Base-by-base conservation (phyloP, 2,113 vertebrate species). In the Euleptes europaea region DNA sequence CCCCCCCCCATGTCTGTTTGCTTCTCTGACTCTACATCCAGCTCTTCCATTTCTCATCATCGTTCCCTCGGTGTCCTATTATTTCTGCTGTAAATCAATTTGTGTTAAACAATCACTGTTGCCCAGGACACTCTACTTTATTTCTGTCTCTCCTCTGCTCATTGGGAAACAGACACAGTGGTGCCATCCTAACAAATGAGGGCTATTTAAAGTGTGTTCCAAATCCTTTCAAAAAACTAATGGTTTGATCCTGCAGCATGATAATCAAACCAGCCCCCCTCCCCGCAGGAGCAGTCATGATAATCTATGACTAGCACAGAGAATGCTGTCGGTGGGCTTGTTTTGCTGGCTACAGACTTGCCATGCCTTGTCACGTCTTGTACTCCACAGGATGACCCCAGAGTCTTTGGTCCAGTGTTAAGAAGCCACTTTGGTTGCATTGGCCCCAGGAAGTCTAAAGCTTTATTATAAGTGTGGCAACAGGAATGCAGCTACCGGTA, bases 71-170 rank as follows among this genome's bases (percentile, higher is more conserved):
- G 66, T 5, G 86, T 88, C 57, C 87, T 89, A 44, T 83, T 89
- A 78, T 82, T 67, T 67, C 69, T 90, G 83, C 57, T 77, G 88
- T 88, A 84, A 93, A 88, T 92, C 84, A 90, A 87, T 90, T 74
- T 92, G 75, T 33, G 81, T 93, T 88, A 86, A 93, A 89, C 86
- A 88, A 71, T 89, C 87, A 80, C 49, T 47, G 44, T 78, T 90
- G 54, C 3, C 78, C 66, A 76, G 70, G 84, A 88, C 54, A 76
- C 51, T 83, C 86, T 78, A 21, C 42, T 86, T 80, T 84, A 79
- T 83, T 93, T 89, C 85, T 86, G 47, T 69, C 89, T 92, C 91
- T 72, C 90, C 44, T 31, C 21, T 76, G 84, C 57, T 85, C 79
- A 76, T 84, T 40, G 82, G 72, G 79, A 95, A 87, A 54, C 35